Percentiles rank a stretch among this genome's conserved stretches.
These are phyloP conservation scores for Loxodonta africana DNA, from an alignment of 2,113 vertebrate genomes.

Conservation along the genomic window DNA sequence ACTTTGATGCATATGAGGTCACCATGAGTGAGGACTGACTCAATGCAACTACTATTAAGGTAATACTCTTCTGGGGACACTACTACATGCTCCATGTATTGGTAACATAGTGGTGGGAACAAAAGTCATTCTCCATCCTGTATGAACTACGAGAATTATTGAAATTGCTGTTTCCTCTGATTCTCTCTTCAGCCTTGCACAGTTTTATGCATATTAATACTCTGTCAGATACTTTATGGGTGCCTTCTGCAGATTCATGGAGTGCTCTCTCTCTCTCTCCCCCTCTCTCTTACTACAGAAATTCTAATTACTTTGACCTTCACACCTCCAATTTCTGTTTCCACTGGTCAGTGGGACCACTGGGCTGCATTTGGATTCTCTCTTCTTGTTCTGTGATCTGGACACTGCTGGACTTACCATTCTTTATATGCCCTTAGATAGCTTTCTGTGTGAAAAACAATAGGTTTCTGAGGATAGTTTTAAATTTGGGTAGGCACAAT, in stretches of 20 bases:
- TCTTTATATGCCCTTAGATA: not conserved
- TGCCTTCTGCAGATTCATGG: not conserved
- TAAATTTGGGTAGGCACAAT: not conserved
- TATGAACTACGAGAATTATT: not conserved
- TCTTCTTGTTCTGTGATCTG: not conserved
- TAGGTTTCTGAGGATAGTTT: not conserved
- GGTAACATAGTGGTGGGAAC: not conserved
- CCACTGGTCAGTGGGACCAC: not conserved
- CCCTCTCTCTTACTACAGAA: not conserved
- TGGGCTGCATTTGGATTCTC: not conserved
- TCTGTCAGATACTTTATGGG: not conserved
- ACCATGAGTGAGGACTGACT: not conserved
- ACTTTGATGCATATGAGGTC: not conserved
- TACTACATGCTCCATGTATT: not conserved
- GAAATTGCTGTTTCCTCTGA: not conserved
- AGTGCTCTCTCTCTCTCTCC: accelerated
- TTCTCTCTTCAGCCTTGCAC: not conserved
- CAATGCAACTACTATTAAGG: not conserved
- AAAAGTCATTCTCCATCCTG: not conserved
- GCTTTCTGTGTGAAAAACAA: not conserved
- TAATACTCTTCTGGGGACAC: not conserved
- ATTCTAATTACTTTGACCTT: not conserved
- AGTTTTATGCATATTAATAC: not conserved
- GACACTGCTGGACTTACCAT: not conserved
- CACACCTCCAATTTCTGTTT: not conserved